Evolutionary conservation across 2,888 invertebrate species (phyloP), one percentile per base, ranked within the genome.

Genomic region (Branchipolynoe longqiensis): DNA sequence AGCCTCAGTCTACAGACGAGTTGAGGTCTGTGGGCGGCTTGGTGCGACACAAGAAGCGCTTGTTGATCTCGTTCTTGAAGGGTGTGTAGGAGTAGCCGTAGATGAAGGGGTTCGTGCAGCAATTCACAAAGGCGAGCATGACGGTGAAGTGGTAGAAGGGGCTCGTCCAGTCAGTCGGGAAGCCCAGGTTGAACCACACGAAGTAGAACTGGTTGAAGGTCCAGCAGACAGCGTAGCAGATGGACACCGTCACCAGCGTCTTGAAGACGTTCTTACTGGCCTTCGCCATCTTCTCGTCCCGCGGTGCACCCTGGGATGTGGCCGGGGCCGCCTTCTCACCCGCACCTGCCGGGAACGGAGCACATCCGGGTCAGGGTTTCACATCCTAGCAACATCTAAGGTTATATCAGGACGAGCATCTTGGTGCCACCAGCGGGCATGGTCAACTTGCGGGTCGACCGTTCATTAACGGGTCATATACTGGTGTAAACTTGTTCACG

Each of bases 181-280:
- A 69, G 3, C 69, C 69, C 36, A 69, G 69, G 38, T 69, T 69
- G 38, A 69, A 69, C 69, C 69, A 69, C 36, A 69, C 69, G 36
- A 69, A 69, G 69, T 69, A 69, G 36, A 69, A 69, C 69, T 69
- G 69, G 22, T 69, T 69, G 69, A 69, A 69, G 22, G 69, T 33
- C 69, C 69, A 69, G 69, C 69, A 69, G 69, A 69, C 38, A 2
- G 69, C 69, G 36, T 69, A 69, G 38, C 69, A 69, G 69, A 69
- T 38, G 69, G 69, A 69, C 22, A 69, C 69, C 8, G 36, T 38
- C 1, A 69, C 69, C 69, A 69, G 69, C 33, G 69, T 69, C 69
- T 69, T 69, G 69, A 69, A 69, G 69, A 69, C 69, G 69, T 69
- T 69, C 69, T 69, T 33, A 33, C 38, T 69, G 69, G 69, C 69